Evolutionary conservation across 2,113 vertebrate genomes (phyloP), one percentile per base, ranked within the genome.

Genomic region (Ptyas mucosa): DNA sequence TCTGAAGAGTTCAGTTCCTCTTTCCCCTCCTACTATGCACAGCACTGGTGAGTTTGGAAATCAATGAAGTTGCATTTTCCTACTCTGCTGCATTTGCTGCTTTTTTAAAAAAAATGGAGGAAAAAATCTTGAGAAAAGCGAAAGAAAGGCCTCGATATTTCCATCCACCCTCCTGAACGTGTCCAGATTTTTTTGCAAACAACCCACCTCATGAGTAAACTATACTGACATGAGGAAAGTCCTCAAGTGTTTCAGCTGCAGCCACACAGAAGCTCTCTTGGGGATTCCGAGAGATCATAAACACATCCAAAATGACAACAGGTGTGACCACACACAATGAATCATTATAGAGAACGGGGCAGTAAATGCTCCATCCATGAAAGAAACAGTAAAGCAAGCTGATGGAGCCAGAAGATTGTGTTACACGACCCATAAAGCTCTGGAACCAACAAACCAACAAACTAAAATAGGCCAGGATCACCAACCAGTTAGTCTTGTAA

Each of bases 131-230:
- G 61, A 39, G 85, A 87, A 85, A 34, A n/a, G 53, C 8, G 43
- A 8, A 20, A 24, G 39, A 24, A 95, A 95, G 8, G 1, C 96
- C 93, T 88, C 85, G 57, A 95, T 89, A 95, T 94, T 26, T 0
- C 0, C 64, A 54, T 88, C 92, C 93, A 90, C 90, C 95, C 88
- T 96, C 86, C 34, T 89, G 90, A 94, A 14, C 3, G 1, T 11
- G 95, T 88, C 0, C 1, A 88, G 92, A 23, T 94, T 93, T 96
- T 96, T 96, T 96, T 96, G 95, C 95, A 95, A 91, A 91, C 93
- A 85, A 94, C 85, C 52, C 95, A 96, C 94, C 95, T 96, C 95
- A 96, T 94, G 64, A 1, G 24, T 93, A 92, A 95, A 96, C 92
- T 94, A 87, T 91, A 96, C 1, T 92, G 91, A 94, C 96, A 95